Conservation (phyloP, 2,113 vertebrate species). For the Xyliphius kryptos region DNA sequence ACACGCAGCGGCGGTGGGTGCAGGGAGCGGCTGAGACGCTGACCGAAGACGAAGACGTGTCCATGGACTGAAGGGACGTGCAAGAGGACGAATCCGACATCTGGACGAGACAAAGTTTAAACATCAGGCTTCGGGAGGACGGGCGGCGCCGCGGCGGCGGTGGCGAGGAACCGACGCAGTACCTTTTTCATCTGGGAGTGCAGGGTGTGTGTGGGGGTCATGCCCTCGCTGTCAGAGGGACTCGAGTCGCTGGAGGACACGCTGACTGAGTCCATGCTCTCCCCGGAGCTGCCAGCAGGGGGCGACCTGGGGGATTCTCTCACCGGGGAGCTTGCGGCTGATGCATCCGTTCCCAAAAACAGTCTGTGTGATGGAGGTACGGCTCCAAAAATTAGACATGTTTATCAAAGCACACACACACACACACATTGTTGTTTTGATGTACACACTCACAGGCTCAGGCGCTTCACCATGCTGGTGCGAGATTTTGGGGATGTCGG, state of each 20-base stretch:
- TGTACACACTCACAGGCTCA: constrained; percentile 86
- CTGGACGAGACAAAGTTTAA: constrained; percentile 54
- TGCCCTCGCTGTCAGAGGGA: constrained; percentile 74
- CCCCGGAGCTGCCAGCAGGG: constrained; percentile 78
- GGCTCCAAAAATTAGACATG: too few species aligned
- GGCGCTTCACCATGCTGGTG: constrained; percentile 91
- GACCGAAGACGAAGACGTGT: constrained; percentile 68
- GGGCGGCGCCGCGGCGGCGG: too few species aligned
- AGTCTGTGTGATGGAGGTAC: constrained; percentile 58
- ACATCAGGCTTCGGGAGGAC: not conserved
- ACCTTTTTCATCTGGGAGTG: constrained; percentile 78
- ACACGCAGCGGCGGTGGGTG: constrained; percentile 62
- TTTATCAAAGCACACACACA: not conserved
- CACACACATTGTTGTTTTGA: not conserved
- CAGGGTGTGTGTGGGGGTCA: constrained; percentile 55
- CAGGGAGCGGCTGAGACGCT: constrained; percentile 53
- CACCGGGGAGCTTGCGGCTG: constrained; percentile 65
- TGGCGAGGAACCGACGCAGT: not conserved
- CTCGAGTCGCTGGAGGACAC: constrained; percentile 84
- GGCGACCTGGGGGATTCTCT: constrained; percentile 73
- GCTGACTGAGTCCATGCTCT: constrained; percentile 88
- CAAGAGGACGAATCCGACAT: constrained; percentile 74
- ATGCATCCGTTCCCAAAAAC: constrained; percentile 74
- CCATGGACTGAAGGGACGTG: constrained; percentile 72
- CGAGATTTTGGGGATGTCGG: constrained; percentile 77